A percentile compares a stretch with the other conserved stretches of the same genome.
Evolutionary conservation across 2,113 vertebrate species (phyloP).

Genomic region (Aptenodytes patagonicus): DNA sequence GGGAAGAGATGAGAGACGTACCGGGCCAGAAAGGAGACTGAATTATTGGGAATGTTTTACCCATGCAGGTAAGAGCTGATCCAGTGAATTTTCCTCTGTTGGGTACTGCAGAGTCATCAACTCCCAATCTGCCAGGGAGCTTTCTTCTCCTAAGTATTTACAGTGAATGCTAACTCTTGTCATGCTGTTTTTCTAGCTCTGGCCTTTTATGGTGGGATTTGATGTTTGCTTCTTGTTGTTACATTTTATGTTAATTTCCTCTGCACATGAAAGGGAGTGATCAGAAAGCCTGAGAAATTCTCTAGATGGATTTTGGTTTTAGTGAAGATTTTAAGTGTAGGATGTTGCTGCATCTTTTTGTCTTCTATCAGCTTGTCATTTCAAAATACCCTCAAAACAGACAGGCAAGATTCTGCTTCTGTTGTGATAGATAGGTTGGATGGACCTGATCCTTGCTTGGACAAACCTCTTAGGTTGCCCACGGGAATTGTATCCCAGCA

Average conservation of each 20-base stretch:
- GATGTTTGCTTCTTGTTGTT: neutral
- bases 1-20: neutral
- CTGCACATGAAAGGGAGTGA: neutral
- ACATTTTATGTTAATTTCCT: neutral
- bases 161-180: neutral
- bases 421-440: neutral
- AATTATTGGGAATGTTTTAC: neutral
- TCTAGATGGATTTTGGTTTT: neutral
- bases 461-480: neutral
- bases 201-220: neutral
- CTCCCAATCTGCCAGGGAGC: neutral
- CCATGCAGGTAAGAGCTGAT: conserved; percentile 52
- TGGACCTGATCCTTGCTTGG: neutral
- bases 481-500: neutral
- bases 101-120: neutral
- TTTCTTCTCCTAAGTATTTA: neutral
- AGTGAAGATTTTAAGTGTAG: neutral
- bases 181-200: neutral
- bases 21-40: neutral
- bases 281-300: neutral
- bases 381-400: neutral
- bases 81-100: neutral
- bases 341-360: neutral
- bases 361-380: neutral
- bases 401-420: neutral